A percentile compares a stretch with the other conserved stretches of the same genome.
phyloP scores from a whole-genome alignment of 2,888 invertebrate genomes.

The Drosophila affinis region DNA sequence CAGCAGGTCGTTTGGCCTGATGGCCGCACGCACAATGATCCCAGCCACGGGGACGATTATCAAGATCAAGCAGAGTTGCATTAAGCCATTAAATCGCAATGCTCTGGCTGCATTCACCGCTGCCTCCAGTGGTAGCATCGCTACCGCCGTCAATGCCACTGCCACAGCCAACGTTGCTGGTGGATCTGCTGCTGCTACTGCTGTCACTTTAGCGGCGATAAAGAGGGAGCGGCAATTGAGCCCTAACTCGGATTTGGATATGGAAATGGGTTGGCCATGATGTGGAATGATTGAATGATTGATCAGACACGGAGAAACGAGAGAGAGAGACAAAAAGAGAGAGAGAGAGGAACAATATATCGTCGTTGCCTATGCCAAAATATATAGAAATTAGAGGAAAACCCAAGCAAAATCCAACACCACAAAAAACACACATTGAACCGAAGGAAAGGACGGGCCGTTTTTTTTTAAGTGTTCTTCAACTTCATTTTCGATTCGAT shows the following conservation, averaged over 20 bases:
- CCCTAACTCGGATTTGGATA: neutral
- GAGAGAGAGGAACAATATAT: constrained; percentile 10
- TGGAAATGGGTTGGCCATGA: neutral
- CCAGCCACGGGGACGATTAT: neutral
- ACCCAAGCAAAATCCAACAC: neutral
- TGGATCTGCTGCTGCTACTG: neutral
- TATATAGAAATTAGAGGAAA: constrained; percentile 18
- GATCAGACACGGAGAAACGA: no score
- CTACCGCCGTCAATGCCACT: neutral
- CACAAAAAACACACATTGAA: constrained; percentile 11
- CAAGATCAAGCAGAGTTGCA: neutral
- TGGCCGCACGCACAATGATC: neutral
- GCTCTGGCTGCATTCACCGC: neutral
- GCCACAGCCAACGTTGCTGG: neutral
- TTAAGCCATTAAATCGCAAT: neutral
- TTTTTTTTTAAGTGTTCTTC: constrained; percentile 13
- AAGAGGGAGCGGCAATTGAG: neutral
- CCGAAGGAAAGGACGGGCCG: constrained; percentile 7
- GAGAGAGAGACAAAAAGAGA: no score
- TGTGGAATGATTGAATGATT: constrained; percentile 9
- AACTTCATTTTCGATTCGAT: constrained; percentile 2
- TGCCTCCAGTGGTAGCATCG: neutral
- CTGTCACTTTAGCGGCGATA: neutral
- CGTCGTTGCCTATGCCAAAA: constrained; percentile 66
- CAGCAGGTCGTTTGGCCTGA: constrained; percentile 21